Percentiles rank a stretch among this genome's conserved stretches.
phyloP scores from a whole-genome alignment of 2,888 invertebrate species.

The Dermolepida albohirtum region DNA sequence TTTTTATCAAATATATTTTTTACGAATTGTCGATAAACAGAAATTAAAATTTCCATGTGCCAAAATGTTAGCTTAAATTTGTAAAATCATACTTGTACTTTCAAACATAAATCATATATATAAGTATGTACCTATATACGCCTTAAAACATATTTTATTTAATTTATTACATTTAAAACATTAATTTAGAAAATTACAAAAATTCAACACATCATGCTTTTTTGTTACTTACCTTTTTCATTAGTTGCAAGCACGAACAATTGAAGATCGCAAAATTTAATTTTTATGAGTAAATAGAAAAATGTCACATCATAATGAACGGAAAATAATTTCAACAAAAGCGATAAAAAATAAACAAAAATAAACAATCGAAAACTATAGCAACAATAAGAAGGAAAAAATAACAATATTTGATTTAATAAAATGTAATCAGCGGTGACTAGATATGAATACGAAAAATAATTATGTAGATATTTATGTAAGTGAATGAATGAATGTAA shows the following conservation, averaged over 20 bases:
- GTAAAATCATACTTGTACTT: too few relatives aligned
- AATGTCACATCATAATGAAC: constrained; percentile 10
- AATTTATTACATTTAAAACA: too few relatives aligned
- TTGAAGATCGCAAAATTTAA: neutral
- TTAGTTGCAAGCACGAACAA: neutral
- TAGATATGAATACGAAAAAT: neutral
- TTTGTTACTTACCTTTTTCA: constrained; percentile 22
- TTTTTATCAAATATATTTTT: too few relatives aligned
- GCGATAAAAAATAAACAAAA: neutral
- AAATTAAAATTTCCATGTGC: too few relatives aligned
- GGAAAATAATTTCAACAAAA: neutral
- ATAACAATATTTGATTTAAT: neutral
- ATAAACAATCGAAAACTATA: constrained; percentile 8
- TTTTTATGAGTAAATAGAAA: neutral
- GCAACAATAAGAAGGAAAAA: neutral
- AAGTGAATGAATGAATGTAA: too few relatives aligned
- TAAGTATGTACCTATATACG: too few relatives aligned
- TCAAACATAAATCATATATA: too few relatives aligned
- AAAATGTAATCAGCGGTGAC: constrained; percentile 4
- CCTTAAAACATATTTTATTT: too few relatives aligned
- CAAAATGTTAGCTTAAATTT: too few relatives aligned
- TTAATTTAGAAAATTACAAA: too few relatives aligned
- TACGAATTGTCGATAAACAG: too few relatives aligned
- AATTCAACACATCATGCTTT: neutral
- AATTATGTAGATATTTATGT: too few relatives aligned